Evolutionary conservation across 2,113 vertebrate genomes (phyloP).

Genomic region (Oreochromis aureus): DNA sequence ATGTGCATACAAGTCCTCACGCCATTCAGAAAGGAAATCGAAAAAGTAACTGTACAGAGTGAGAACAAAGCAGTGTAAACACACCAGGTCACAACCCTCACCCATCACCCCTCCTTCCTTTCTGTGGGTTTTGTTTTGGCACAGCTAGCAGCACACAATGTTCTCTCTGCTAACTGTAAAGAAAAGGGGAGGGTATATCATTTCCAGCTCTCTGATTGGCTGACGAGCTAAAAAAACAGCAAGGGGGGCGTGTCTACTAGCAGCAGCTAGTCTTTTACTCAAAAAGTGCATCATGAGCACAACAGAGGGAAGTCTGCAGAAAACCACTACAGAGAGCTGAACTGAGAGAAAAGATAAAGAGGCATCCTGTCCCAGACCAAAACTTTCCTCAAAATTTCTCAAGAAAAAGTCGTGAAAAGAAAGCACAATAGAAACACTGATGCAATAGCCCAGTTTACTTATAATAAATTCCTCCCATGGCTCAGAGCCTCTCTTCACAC

Average conservation of each 20-base stretch:
- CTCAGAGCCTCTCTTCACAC: background rate
- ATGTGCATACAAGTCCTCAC: slow-evolving; percentile 12
- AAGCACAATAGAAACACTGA: background rate
- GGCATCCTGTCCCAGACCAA: background rate
- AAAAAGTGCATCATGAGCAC: slow-evolving; percentile 4
- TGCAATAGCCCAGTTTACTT: background rate
- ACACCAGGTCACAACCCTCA: slow-evolving; percentile 56
- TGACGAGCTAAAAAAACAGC: slow-evolving; percentile 43
- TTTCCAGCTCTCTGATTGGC: slow-evolving; percentile 52
- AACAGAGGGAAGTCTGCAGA: slow-evolving; percentile 3
- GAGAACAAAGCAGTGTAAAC: slow-evolving; percentile 62
- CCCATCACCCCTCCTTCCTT: slow-evolving; percentile 24
- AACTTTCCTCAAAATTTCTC: background rate
- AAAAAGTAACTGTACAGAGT: background rate
- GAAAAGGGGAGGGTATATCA: slow-evolving; percentile 43
- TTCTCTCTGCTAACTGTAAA: slow-evolving; percentile 52
- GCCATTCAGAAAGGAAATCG: background rate
- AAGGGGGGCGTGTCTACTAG: slow-evolving; percentile 39
- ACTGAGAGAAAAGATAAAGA: background rate
- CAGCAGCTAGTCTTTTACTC: background rate
- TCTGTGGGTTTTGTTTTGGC: slow-evolving; percentile 65
- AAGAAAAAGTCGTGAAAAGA: background rate
- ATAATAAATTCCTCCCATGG: background rate
- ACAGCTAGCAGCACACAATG: slow-evolving; percentile 67
- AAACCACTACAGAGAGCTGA: background rate